Conservation (phyloP, 2,113 vertebrate species). For the Clupea harengus region DNA sequence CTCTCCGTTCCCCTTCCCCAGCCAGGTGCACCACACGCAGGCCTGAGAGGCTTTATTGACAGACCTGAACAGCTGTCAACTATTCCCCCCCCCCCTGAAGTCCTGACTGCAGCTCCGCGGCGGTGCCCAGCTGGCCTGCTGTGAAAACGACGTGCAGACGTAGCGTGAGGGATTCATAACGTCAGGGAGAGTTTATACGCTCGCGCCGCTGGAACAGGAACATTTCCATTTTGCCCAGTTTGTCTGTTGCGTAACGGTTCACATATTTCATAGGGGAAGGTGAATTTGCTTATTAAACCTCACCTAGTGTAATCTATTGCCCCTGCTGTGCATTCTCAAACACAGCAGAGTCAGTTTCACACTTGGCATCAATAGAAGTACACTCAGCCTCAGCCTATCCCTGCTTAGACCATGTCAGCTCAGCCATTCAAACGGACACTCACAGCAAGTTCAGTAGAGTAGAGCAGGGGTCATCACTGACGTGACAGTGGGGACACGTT, state of each 20-base stretch:
- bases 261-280: not conserved
- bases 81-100: conserved; percentile 75
- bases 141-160: not conserved
- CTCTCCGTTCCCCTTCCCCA: conserved; percentile 48
- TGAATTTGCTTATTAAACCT: not conserved
- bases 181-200: not conserved
- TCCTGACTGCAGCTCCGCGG: conserved; percentile 76
- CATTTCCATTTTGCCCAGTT: conserved; percentile 1
- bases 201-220: not conserved
- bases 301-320: not conserved
- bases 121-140: not conserved
- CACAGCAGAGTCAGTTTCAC: not conserved
- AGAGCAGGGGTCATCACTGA: no score
- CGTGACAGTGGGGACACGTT: no score
- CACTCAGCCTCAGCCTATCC: not conserved
- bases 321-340: not conserved
- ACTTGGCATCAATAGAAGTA: not conserved
- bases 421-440: not conserved
- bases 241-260: not conserved
- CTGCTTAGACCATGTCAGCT: not conserved
- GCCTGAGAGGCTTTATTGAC: conserved; percentile 80
- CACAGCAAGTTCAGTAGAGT: no score
- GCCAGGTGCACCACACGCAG: conserved; percentile 75
- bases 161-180: not conserved
- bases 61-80: conserved; percentile 87